phyloP scores from a whole-genome alignment of 2,888 invertebrate species.

The Archaeoteleia sp. region DNA sequence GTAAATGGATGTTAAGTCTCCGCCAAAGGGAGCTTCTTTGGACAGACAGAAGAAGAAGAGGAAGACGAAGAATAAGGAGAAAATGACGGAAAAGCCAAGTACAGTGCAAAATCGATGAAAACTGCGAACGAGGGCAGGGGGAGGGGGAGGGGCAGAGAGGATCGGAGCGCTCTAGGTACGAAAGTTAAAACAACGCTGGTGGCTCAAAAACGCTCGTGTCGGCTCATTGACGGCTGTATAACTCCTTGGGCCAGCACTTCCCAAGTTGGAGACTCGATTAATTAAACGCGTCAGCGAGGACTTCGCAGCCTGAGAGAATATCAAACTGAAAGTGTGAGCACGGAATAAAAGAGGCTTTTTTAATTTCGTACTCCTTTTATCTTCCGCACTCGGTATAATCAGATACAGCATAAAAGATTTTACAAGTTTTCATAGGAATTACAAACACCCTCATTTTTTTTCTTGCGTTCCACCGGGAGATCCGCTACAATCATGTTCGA shows the following conservation, averaged over 20 bases:
- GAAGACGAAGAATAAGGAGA: slow-evolving; percentile 8
- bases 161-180: not conserved
- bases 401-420: slow-evolving; percentile 1
- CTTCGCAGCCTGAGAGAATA: slow-evolving; percentile 8
- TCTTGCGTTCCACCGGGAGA: not conserved
- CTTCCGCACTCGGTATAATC: slow-evolving; percentile 7
- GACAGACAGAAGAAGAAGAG: slow-evolving; percentile 14
- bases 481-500: too few relatives aligned
- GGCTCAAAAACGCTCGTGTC: slow-evolving; percentile 29
- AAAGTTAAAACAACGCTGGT: slow-evolving; percentile 33
- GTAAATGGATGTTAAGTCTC: slow-evolving; percentile 54
- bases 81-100: slow-evolving; percentile 7
- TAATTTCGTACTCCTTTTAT: slow-evolving; percentile 16
- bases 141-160: slow-evolving; percentile 9
- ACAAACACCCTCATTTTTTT: slow-evolving; percentile 3
- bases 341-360: slow-evolving; percentile 8
- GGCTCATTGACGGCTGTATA: slow-evolving; percentile 32
- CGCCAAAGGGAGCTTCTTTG: slow-evolving; percentile 24
- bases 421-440: slow-evolving; percentile 4
- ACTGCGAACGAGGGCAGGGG: not conserved
- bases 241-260: slow-evolving; percentile 23
- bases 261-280: slow-evolving; percentile 52
- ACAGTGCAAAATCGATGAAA: slow-evolving; percentile 29
- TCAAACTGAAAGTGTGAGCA: slow-evolving; percentile 11
- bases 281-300: slow-evolving; percentile 56